These are phyloP conservation scores for Autographa pulchrina DNA, from an alignment of 2,888 invertebrate genomes.

Conservation along the genomic window DNA sequence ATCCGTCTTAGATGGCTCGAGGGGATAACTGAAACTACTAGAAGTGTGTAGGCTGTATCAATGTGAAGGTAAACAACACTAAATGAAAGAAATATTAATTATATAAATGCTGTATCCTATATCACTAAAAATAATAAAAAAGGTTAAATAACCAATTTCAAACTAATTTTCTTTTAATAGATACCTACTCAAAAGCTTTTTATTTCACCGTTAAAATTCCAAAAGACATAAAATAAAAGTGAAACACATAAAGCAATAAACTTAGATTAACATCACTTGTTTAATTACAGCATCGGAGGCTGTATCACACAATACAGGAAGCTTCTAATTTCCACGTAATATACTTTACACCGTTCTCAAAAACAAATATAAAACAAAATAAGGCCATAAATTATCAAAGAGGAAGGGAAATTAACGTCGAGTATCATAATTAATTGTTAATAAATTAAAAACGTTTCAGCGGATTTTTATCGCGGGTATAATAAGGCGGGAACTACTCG, in stretches of 20 bases:
- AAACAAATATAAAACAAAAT: constrained; percentile 54
- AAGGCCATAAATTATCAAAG: constrained; percentile 55
- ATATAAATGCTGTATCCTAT: too few species aligned
- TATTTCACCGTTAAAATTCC: constrained; percentile 2
- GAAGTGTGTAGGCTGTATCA: neutral
- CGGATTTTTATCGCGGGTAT: constrained; percentile 42
- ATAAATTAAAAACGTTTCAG: constrained; percentile 55
- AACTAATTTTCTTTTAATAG: too few species aligned
- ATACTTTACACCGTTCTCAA: constrained; percentile 28
- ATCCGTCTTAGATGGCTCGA: neutral
- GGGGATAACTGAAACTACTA: neutral
- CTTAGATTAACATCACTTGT: constrained; percentile 40
- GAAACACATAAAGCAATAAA: constrained; percentile 30
- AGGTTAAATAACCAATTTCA: too few species aligned
- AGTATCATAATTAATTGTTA: constrained; percentile 61
- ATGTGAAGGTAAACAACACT: neutral
- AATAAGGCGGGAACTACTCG: constrained; percentile 26
- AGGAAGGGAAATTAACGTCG: constrained; percentile 55
- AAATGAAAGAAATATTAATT: neutral
- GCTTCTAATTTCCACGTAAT: constrained; percentile 24
- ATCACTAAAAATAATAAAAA: too few species aligned
- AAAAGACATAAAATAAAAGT: constrained; percentile 18
- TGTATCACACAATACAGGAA: constrained; percentile 24
- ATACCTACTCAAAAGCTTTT: neutral
- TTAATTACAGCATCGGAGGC: constrained; percentile 37